phyloP scores from a whole-genome alignment of 2,888 invertebrate species.

The Cantharis rustica region DNA sequence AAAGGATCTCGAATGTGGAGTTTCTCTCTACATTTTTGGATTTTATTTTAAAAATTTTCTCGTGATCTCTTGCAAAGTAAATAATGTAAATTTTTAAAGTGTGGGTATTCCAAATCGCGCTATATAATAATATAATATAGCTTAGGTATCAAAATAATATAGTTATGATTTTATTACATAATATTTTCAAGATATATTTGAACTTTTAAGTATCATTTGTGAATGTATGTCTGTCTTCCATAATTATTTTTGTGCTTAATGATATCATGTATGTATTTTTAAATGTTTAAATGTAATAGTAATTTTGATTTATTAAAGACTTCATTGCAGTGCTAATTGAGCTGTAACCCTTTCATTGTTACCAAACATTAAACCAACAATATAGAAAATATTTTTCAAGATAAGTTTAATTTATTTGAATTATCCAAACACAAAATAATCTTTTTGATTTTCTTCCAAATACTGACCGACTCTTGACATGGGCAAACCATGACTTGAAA shows the following conservation, averaged over 20 bases:
- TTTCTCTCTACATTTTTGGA: not conserved
- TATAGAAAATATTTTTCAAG: no score
- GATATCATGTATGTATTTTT: not conserved
- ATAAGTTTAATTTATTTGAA: no score
- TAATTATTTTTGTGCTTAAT: not conserved
- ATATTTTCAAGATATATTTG: not conserved
- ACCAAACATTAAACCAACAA: no score
- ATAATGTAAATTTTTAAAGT: not conserved
- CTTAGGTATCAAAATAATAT: not conserved
- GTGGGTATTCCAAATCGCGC: not conserved
- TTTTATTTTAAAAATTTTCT: not conserved
- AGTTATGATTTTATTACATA: not conserved
- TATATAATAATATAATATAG: not conserved
- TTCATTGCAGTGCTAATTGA: not conserved
- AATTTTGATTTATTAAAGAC: not conserved
- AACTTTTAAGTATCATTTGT: not conserved
- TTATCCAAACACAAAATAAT: no score
- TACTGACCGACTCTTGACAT: no score
- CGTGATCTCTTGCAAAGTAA: not conserved
- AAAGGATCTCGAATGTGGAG: not conserved
- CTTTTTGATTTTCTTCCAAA: no score
- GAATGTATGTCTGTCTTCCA: not conserved
- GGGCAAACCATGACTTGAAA: no score
- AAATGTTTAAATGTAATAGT: not conserved
- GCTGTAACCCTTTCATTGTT: not conserved